Conservation (phyloP, 2,797 vertebrate species). For the Schizothorax lantsangensis region DNA sequence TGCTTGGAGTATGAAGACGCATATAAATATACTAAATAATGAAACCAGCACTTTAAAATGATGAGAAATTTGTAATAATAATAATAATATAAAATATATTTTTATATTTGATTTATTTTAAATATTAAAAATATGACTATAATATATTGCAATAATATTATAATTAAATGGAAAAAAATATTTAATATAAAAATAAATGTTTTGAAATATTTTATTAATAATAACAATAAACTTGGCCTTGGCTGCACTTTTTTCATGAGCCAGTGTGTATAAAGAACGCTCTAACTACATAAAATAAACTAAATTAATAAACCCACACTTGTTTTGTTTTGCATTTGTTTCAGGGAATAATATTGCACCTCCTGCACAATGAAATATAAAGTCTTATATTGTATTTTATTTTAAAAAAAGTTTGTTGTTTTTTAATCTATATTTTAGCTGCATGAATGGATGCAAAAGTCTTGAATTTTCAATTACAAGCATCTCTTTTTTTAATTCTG, state of each 20-base stretch:
- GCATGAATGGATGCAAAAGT: background rate
- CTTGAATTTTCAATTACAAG: background rate
- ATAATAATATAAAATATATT: too few species aligned
- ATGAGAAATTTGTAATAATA: background rate
- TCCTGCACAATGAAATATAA: background rate
- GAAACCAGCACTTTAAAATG: background rate
- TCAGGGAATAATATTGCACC: background rate
- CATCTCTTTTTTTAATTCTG: background rate
- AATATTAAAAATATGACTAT: too few species aligned
- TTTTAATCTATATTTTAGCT: too few species aligned
- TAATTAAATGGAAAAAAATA: too few species aligned
- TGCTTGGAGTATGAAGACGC: background rate
- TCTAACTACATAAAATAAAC: background rate
- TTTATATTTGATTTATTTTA: too few species aligned
- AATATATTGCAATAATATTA: too few species aligned
- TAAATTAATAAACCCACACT: background rate
- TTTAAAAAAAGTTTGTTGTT: background rate
- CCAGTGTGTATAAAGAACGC: background rate
- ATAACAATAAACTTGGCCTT: background rate
- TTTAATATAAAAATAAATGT: too few species aligned
- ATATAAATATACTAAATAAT: background rate
- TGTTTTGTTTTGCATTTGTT: background rate
- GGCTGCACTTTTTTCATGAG: background rate
- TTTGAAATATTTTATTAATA: background rate
- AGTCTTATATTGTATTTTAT: background rate